Percentiles rank a stretch among this genome's conserved stretches.
Conservation (phyloP, 1,140 invertebrate genomes). For the Orius laevigatus region DNA sequence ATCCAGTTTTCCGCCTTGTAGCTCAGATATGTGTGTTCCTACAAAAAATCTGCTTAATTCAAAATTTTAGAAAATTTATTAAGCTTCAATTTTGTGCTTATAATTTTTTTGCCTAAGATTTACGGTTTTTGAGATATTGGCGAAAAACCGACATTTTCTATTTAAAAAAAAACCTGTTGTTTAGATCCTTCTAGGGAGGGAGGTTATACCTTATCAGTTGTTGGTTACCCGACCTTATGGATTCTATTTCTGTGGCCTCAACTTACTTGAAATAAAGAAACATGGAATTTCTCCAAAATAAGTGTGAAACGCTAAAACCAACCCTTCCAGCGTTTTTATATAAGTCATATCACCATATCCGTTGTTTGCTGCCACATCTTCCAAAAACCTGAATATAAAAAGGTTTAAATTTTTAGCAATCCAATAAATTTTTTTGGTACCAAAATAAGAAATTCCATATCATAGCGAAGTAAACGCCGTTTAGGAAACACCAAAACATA, state of each 20-base stretch:
- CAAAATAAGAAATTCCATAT: conserved; percentile 79
- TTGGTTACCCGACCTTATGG: background rate
- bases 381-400: conserved; percentile 36
- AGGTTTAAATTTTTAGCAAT: background rate
- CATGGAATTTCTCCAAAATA: conserved; percentile 76
- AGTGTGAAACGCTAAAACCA: conserved; percentile 59
- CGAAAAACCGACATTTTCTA: conserved; percentile 25
- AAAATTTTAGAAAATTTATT: too few relatives aligned
- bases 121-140: background rate
- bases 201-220: background rate
- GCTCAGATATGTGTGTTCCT: too few relatives aligned
- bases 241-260: background rate
- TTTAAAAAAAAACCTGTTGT: conserved; percentile 11
- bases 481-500: conserved; percentile 57
- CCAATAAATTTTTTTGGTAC: conserved; percentile 22
- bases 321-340: conserved; percentile 67
- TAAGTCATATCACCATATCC: conserved; percentile 33
- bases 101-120: too few relatives aligned
- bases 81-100: too few relatives aligned
- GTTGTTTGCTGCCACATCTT: conserved; percentile 40
- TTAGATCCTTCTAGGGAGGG: too few relatives aligned
- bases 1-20: too few relatives aligned
- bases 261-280: conserved; percentile 62
- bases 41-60: too few relatives aligned
- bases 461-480: conserved; percentile 68